phyloP scores from a whole-genome alignment of 2,797 vertebrate species.

The Anisognathus igniventris region DNA sequence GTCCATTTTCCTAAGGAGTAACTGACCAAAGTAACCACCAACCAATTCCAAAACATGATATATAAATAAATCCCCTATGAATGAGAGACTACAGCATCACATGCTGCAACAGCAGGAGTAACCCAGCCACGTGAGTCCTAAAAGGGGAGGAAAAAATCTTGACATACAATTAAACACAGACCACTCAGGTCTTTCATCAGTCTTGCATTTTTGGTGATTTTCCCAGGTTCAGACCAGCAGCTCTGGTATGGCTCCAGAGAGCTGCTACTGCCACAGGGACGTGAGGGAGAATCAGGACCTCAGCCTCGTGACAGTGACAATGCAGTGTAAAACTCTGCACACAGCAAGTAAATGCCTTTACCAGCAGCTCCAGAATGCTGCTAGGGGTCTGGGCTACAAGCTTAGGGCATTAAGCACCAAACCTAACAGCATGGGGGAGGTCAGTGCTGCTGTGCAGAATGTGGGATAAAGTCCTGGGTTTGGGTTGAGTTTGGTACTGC shows the following conservation, averaged over 20 bases:
- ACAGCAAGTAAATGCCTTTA: not conserved
- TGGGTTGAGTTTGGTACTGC: not conserved
- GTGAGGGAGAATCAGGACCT: not conserved
- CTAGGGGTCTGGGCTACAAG: not conserved
- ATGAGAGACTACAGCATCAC: not conserved
- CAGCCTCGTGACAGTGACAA: not conserved
- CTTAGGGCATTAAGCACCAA: not conserved
- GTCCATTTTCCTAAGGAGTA: not conserved
- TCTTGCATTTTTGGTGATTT: not conserved
- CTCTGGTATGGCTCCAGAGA: not conserved
- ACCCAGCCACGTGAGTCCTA: not conserved
- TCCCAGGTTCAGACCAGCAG: not conserved
- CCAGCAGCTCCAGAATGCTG: not conserved
- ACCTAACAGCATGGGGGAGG: not conserved
- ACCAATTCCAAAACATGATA: not conserved
- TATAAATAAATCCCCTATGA: not conserved
- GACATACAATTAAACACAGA: not conserved
- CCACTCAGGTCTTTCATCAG: not conserved
- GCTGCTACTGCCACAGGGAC: not conserved
- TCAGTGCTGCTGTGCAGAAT: not conserved
- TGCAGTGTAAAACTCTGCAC: not conserved
- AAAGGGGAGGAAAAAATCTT: not conserved
- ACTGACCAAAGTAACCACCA: not conserved
- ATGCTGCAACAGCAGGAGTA: not conserved
- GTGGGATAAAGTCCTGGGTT: not conserved